Base-by-base conservation (phyloP, 2,797 vertebrate genomes). In the Trachops cirrhosus region DNA sequence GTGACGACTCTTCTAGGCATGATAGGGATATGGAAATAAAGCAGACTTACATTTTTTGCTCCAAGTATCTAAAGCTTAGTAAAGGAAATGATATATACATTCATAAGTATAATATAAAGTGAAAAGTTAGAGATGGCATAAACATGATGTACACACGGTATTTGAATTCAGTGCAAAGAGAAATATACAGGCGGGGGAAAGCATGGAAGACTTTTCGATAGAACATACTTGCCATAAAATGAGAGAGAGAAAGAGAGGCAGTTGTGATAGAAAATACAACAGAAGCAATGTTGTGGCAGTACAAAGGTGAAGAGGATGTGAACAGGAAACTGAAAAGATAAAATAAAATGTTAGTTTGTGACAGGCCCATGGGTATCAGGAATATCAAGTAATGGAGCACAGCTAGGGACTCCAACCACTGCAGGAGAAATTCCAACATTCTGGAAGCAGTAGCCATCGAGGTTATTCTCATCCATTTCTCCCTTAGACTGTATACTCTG, bases 1-100 rank as follows among this genome's bases (percentile, higher is more conserved):
- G 14, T n/a, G 22, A 59, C n/a, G 48, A 59, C 21, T 50, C 41
- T 77, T 77, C 34, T 54, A 82, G n/a, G 44, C 5, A 48, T 44
- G 24, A 29, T 12, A 70, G 18, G 6, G 4, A n/a, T 80, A 74
- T 14, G 34, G 10, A 64, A 11, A 57, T 84, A 94, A 93, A 59
- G 75, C 22, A 74, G 48, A 93, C 29, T 86, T 89, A 80, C 9
- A 21, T 44, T 64, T 95, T 95, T 93, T 91, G 48, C 6, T 34
- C 26, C 19, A 68, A 48, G 24, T 44, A 80, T 64, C 24, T 90
- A 50, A 91, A 89, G 19, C 52, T 93, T 74, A 62, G 44, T 41
- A 24, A 71, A 91, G 59, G 26, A 62, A 26, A 52, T 39, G 37
- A 75, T 67, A 54, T 29, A n/a, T 77, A 84, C 8, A 91, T 15